A percentile compares a stretch with the other conserved stretches of the same genome.
Evolutionary conservation across 2,797 vertebrate genomes (phyloP).

Genomic region (Hypotaenidia okinawae): DNA sequence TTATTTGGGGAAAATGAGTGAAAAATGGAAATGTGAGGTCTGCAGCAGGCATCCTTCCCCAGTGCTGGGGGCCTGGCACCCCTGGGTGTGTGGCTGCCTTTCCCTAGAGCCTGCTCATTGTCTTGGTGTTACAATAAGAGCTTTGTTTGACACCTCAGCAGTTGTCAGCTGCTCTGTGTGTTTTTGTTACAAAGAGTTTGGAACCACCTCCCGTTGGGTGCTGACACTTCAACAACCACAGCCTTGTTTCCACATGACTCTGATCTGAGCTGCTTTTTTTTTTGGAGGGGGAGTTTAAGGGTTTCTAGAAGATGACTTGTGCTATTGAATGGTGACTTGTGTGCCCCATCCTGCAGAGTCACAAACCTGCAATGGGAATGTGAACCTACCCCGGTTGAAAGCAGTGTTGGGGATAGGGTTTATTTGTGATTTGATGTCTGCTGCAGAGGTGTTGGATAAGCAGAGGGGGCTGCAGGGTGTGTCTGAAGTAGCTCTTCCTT

Average conservation of each 20-base stretch:
- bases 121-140: constrained; percentile 63
- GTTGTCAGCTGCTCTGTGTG: constrained; percentile 70
- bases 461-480: accelerated
- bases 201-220: constrained; percentile 36
- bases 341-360: background rate
- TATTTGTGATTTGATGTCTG: accelerated
- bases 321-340: background rate
- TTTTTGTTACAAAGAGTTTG: constrained; percentile 24
- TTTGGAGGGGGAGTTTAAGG: background rate
- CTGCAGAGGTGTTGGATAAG: accelerated
- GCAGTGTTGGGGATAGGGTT: background rate
- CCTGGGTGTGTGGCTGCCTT: background rate
- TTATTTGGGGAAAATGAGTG: background rate
- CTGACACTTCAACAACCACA: background rate
- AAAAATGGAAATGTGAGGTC: background rate
- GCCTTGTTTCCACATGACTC: constrained; percentile 49
- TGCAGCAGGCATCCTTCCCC: too few species aligned
- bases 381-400: accelerated
- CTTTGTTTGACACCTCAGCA: constrained; percentile 75
- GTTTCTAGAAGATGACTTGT: background rate
- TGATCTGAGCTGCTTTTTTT: background rate
- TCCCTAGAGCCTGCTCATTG: constrained; percentile 46
- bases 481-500: background rate
- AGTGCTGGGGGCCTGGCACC: background rate
- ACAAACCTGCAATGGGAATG: background rate